Evolutionary conservation across 2,888 invertebrate genomes (phyloP), one percentile per base, ranked within the genome.

Genomic region (Erebia aethiops): DNA sequence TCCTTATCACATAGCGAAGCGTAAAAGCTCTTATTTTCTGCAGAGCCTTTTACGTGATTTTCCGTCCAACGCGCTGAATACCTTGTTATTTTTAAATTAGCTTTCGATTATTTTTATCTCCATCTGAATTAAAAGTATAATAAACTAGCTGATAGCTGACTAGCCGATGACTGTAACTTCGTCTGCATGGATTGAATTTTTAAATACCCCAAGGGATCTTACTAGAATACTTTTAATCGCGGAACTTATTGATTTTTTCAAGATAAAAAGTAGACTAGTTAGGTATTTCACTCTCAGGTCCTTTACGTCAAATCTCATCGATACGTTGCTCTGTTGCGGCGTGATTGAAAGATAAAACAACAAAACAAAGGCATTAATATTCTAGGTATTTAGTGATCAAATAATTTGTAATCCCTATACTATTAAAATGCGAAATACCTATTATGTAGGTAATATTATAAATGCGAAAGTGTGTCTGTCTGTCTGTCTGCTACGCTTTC

Each of bases 41-140:
- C 18, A 64, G 54, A 64, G 54, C 64, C n/a, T 54, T 64, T 64
- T 64, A 64, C 11, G 52, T 54, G 16, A 52, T 46, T 46, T 51
- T 49, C 14, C 13, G 49, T 16, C 16, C 52, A 52, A 2, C 35
- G 52, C 41, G 49, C 11, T 10, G 14, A 51, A 64, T 26, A 35
- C 54, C 16, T 52, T 41, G 13, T 64, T 64, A 64, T 64, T 64
- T 54, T 64, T 4, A 54, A 54, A 64, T 64, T 62, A 62, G 62
- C 46, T 49, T 46, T 21, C 46, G 14, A 46, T 49, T 62, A 46
- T 60, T 60, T 60, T 41, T 16, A n/a, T 43, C 16, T 60, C n/a
- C 60, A 43, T 16, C 41, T 43, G 16, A 41, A 43, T 60, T 60
- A 16, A 43, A 60, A 57, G 13, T 26, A 57, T 57, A 7, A 57